phyloP scores from a whole-genome alignment of 1,140 invertebrate species.

The Laupala kohalensis region DNA sequence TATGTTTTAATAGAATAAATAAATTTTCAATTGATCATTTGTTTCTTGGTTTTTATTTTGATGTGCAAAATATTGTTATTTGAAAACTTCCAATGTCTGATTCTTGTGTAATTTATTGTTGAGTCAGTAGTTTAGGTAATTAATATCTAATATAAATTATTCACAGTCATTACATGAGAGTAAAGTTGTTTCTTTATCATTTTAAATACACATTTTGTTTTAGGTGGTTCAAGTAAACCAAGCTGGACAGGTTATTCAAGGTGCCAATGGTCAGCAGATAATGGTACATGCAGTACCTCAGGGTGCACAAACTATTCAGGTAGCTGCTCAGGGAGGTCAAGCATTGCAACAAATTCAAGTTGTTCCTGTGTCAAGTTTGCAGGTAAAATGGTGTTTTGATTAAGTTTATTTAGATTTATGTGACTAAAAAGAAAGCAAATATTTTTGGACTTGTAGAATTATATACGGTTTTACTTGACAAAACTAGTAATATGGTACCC shows the following conservation, averaged over 20 bases:
- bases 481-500: no score
- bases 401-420: no score
- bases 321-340: slow-evolving; percentile 39
- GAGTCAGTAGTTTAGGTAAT: background rate
- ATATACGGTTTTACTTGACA: no score
- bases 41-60: background rate
- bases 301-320: slow-evolving; percentile 43
- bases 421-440: no score
- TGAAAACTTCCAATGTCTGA: background rate
- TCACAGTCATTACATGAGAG: background rate
- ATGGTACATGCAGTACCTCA: slow-evolving; percentile 30
- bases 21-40: background rate
- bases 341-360: slow-evolving; percentile 46
- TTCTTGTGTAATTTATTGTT: background rate
- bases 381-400: no score
- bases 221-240: slow-evolving; percentile 37
- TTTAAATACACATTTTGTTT: background rate
- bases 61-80: background rate
- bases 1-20: no score
- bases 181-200: no score
- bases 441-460: no score
- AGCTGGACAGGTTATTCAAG: slow-evolving; percentile 33
- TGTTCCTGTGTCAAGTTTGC: slow-evolving; percentile 42
- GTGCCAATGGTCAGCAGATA: slow-evolving; percentile 30
- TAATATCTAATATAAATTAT: background rate